Base-by-base conservation (phyloP, 64 coral and sea anemone genomes). In the Dendronephthya gigantea region DNA sequence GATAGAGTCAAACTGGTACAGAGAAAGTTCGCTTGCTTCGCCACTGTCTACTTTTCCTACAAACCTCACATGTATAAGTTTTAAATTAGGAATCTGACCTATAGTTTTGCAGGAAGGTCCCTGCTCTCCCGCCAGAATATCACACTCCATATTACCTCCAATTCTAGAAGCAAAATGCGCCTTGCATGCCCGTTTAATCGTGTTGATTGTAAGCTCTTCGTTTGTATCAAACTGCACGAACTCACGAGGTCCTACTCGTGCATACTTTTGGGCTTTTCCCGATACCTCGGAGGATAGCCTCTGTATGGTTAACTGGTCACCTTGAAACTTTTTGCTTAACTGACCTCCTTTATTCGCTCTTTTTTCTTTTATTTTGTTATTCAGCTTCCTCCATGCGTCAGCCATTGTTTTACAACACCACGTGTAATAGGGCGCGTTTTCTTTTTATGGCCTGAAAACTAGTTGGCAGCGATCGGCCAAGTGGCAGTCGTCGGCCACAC, bases 41-140 rank as follows among this genome's bases (percentile, higher is more conserved):
- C 14, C 23, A 19, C 6, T 58, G 51, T 11, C 7, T 9, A 16
- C 7, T 16, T 50, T 7, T 16, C 34, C 31, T 37, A 87, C 72
- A 34, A 87, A 91, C 32, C 90, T 28, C 12, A 83, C 41, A 4
- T 91, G 85, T 3, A 91, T 58, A 29, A 87, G 52, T 36, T 70
- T 91, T 35, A 87, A 28, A 36, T 83, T 72, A 9, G 90, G 84
- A 70, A 87, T 86, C 30, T 91, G 85, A n/a, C 84, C 88, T 13
- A 90, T n/a, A 2, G 88, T 90, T 11, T 33, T 48, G 66, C 88
- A 90, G 19, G 88, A 90, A 14, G 88, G 88, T 22, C 82, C 82
- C 50, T 55, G 55, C 83, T 90, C 88, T 2, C 88, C 88, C 9
- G 88, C 88, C 2, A 84, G 62, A 30, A 89, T 79, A 40, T 88